Percentiles rank a stretch among this genome's conserved stretches.
These are phyloP conservation scores for Hydropsyche betteni DNA, from an alignment of 2,888 invertebrate species.

Conservation along the genomic window DNA sequence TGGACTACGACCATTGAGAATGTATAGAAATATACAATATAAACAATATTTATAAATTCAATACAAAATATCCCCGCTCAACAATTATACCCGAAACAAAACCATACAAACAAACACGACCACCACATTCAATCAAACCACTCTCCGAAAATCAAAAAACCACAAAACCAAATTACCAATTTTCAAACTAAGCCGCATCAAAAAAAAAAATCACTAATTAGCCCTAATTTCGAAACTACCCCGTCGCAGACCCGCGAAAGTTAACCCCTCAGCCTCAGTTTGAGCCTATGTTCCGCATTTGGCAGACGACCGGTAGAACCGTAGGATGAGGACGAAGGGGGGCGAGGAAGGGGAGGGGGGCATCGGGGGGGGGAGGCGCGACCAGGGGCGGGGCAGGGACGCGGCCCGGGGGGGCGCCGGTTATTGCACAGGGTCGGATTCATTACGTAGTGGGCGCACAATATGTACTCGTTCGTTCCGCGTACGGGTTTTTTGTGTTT, in stretches of 20 bases:
- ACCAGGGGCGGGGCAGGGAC: slow-evolving; percentile 8
- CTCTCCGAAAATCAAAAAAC: no score
- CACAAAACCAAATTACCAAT: no score
- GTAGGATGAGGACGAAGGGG: neutral
- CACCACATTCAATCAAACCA: no score
- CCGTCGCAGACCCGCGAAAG: neutral
- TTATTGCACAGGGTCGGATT: slow-evolving; percentile 41
- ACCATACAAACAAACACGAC: no score
- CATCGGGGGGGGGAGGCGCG: neutral
- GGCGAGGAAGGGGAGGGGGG: neutral
- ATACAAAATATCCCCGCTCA: no score
- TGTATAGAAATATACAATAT: no score
- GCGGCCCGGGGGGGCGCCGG: slow-evolving; percentile 19
- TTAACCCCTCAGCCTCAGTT: slow-evolving; percentile 11
- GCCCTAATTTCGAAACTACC: slow-evolving; percentile 20
- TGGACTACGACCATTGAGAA: no score
- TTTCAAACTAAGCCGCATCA: neutral
- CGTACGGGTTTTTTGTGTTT: no score
- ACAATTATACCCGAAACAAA: no score
- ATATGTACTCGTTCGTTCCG: no score
- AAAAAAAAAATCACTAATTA: neutral
- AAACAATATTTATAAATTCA: no score
- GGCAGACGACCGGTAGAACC: neutral
- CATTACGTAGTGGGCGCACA: slow-evolving; percentile 30
- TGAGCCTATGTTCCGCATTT: slow-evolving; percentile 33